A percentile compares a stretch with the other conserved stretches of the same genome.
Evolutionary conservation across 1,140 invertebrate species (phyloP).

Genomic region (Brachionus sp.): DNA sequence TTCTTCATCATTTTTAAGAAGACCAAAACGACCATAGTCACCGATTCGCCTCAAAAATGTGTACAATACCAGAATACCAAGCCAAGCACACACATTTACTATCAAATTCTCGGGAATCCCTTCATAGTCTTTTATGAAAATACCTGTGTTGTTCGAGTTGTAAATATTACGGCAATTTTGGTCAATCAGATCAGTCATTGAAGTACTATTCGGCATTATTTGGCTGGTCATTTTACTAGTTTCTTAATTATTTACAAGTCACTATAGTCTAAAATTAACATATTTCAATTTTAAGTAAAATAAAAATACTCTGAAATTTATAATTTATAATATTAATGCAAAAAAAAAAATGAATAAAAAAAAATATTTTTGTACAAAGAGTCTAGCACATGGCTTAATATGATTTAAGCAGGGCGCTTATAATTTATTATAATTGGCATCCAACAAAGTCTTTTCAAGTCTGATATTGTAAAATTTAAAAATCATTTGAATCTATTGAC

Average conservation of each 20-base stretch:
- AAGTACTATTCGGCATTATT: constrained; percentile 22
- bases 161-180: constrained; percentile 22
- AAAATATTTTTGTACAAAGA: background rate
- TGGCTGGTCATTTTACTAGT: background rate
- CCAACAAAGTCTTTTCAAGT: background rate
- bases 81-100: constrained; percentile 13
- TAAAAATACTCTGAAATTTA: constrained; percentile 18
- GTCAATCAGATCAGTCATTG: constrained; percentile 14
- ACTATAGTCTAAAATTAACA: constrained; percentile 27
- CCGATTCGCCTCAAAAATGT: constrained; percentile 41
- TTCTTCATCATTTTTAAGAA: constrained; percentile 43
- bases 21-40: constrained; percentile 37
- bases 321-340: background rate
- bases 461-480: background rate
- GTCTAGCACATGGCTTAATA: background rate
- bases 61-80: constrained; percentile 9
- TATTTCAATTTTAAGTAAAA: constrained; percentile 13
- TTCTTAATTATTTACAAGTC: constrained; percentile 2
- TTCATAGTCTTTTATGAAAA: constrained; percentile 40
- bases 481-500: background rate
- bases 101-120: constrained; percentile 45
- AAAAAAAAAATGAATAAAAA: constrained; percentile 1
- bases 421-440: constrained; percentile 10
- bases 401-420: background rate
- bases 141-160: background rate